Evolutionary conservation across 30 jellyfish, hydroid and myxozoan genomes (phyloP).

Genomic region (Nemopilema nomurai): DNA sequence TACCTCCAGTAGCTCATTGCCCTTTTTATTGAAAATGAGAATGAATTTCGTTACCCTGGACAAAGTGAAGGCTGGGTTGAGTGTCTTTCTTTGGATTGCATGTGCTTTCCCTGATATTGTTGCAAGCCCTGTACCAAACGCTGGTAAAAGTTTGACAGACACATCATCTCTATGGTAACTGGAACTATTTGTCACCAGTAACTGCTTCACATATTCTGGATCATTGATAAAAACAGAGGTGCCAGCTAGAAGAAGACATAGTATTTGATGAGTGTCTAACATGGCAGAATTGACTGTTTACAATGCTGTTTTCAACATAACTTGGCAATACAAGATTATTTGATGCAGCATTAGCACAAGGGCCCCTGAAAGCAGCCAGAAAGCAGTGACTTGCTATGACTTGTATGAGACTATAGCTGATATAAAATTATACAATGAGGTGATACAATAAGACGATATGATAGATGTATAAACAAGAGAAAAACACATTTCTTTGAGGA

Average conservation of each 20-base stretch:
- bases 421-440: too few species aligned
- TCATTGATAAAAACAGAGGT: slow-evolving; percentile 29
- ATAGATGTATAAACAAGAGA: too few species aligned
- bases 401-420: too few species aligned
- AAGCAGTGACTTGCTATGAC: too few species aligned
- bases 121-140: slow-evolving; percentile 45
- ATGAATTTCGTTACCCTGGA: slow-evolving; percentile 46
- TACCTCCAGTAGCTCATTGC: slow-evolving; percentile 48
- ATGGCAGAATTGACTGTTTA: neutral
- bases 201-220: slow-evolving; percentile 52
- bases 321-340: too few species aligned
- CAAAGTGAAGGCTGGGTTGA: slow-evolving; percentile 42
- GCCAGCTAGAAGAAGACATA: slow-evolving; percentile 30
- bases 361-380: too few species aligned
- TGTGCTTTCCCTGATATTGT: slow-evolving; percentile 49
- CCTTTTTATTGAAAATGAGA: slow-evolving; percentile 35
- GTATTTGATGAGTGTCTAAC: neutral
- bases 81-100: slow-evolving; percentile 42
- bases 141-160: slow-evolving; percentile 31
- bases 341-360: too few species aligned
- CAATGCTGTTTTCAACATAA: too few species aligned
- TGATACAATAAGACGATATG: too few species aligned
- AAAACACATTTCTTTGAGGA: too few species aligned
- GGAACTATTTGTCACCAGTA: slow-evolving; percentile 50
- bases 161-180: slow-evolving; percentile 12